Evolutionary conservation across 2,113 vertebrate genomes (phyloP), one percentile per base, ranked within the genome.

Genomic region (Podarcis raffonei): DNA sequence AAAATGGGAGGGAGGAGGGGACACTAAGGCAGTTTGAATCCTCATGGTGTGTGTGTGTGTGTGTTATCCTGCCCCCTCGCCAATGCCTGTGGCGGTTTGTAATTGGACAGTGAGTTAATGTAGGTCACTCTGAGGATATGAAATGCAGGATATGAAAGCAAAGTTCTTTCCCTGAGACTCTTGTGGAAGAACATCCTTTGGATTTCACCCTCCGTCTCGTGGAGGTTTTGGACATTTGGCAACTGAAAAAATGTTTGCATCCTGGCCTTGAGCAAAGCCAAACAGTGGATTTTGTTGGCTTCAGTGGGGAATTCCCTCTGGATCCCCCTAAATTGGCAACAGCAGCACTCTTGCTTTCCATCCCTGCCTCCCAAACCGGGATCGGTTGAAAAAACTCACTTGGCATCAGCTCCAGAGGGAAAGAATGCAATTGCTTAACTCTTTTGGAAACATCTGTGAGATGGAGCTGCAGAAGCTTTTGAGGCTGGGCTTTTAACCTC

Each of bases 141-240:
- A n/a, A 62, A 62, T 62, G 12, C 59, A 18, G 59, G 59, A 62
- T 62, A 62, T 48, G 59, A 62, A 62, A 62, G 18, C 59, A 48
- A 48, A 11, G 48, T 74, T 20, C 13, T 75, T 75, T 75, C 72
- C 15, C 15, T 75, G 32, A 32, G 32, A 32, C 32, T 18, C 18
- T 32, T 6, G 4, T 32, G 37, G 18, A 30, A 71, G 18, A 75
- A 22, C 16, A 0, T 32, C 16, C 5, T 75, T 32, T 75, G 1
- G 16, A 37, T 37, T 75, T 18, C 7, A 22, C 18, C 72, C n/a
- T 75, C 13, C 30, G 2, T 75, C 15, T 93, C 57, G 74, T 53
- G 57, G 59, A 90, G 76, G 32, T 39, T 90, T 87, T 89, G 77
- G 23, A 79, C 91, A 78, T 30, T 25, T 92, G 59, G 5, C 81